Evolutionary conservation across 2,888 invertebrate genomes (phyloP).

Genomic region (Colostygia pectinataria): DNA sequence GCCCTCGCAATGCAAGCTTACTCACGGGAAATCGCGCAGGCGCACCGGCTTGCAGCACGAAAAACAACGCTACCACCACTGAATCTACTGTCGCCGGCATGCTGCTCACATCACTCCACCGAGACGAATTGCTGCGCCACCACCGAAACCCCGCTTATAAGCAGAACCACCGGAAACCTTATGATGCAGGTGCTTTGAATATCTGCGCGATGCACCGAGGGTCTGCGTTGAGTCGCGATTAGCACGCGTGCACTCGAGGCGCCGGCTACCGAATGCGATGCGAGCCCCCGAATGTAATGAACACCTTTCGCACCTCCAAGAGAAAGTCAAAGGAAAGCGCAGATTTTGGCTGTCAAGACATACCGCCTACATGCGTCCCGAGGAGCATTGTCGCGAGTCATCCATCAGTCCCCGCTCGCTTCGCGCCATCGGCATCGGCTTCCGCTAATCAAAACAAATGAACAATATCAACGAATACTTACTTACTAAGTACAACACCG

Average conservation of each 20-base stretch:
- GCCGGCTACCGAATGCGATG: conserved; percentile 78
- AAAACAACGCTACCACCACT: conserved; percentile 62
- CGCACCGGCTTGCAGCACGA: conserved; percentile 69
- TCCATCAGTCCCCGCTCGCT: conserved; percentile 67
- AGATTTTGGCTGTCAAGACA: conserved; percentile 77
- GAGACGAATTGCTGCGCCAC: conserved; percentile 44
- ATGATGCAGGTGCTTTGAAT: conserved; percentile 79
- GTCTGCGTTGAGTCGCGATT: conserved; percentile 53
- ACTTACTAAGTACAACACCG: no score
- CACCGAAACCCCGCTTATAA: conserved; percentile 62
- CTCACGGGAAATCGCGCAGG: conserved; percentile 80
- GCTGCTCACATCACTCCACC: conserved; percentile 61
- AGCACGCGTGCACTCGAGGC: conserved; percentile 78
- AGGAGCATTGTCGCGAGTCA: conserved; percentile 76
- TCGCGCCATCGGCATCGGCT: conserved; percentile 37
- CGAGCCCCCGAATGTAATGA: conserved; percentile 74
- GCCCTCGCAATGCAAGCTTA: conserved; percentile 58
- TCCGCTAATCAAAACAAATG: conserved; percentile 63
- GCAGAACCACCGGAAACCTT: conserved; percentile 52
- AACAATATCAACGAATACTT: conserved; percentile 51
- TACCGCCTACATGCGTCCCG: conserved; percentile 77
- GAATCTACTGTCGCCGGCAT: conserved; percentile 59
- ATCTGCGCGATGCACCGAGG: conserved; percentile 65
- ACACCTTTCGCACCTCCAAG: conserved; percentile 81
- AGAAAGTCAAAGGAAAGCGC: conserved; percentile 83